Base-by-base conservation (phyloP, 2,888 invertebrate genomes). In the Neoaliturus tenellus region DNA sequence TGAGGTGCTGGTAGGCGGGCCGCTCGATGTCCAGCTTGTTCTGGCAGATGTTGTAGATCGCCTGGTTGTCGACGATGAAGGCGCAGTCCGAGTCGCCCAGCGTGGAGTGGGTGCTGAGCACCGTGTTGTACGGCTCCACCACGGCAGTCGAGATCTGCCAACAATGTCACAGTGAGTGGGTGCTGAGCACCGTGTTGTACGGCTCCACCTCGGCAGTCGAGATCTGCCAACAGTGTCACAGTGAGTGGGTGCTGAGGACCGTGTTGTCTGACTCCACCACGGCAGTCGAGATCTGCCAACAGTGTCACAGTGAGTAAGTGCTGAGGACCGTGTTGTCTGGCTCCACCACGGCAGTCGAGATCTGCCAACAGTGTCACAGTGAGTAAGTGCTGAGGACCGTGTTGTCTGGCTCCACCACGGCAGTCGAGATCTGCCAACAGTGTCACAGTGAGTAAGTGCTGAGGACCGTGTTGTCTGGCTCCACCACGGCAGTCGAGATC, bases 1-100 rank as follows among this genome's bases (percentile, higher is more conserved):
- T 93, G 84, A 93, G 89, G 89, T 93, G 93, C 14, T 91, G 91
- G 89, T 93, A 93, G 10, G 92, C 91, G 20, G 93, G 93, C 44
- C 93, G 89, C 81, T 91, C 91, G 81, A 93, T 90, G 87, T 91
- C 92, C 83, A 93, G 89, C 87, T 93, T 93, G 73, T 91, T 89
- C 23, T 92, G 89, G 88, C 93, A 93, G 85, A 93, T 93, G 86
- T 89, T 88, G 87, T 89, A 89, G 28, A 89, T 88, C 1, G 89
- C 89, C 83, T 90, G 89, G 86, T 90, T 90, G 86, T 90, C 90
- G 23, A 90, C 88, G 87, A 90, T 89, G 86, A 90, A 89, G 39
- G 89, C 89, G 84, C 90, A 90, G 86, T 90, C 89, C 8, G 89
- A 88, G 83, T 89, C 88, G 84, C 89, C 88, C 84, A 90, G 87